Percentiles rank a stretch among this genome's conserved stretches.
These are phyloP conservation scores for Philonicus albiceps DNA, from an alignment of 2,888 invertebrate species.

Conservation along the genomic window DNA sequence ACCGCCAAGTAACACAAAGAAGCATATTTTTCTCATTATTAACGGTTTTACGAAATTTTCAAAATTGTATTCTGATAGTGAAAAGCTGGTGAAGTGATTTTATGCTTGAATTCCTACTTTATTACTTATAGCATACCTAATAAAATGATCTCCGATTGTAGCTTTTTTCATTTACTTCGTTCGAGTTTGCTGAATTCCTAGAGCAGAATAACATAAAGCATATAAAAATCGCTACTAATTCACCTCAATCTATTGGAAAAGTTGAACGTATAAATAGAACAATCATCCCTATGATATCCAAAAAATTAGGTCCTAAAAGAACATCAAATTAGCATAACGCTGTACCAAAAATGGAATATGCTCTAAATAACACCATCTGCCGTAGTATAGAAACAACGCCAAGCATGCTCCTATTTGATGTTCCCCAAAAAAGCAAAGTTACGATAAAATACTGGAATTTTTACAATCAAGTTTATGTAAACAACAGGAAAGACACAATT, in stretches of 20 bases:
- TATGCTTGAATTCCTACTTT: constrained; percentile 35
- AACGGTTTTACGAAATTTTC: constrained; percentile 53
- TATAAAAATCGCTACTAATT: not conserved
- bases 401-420: too few species aligned
- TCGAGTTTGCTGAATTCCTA: constrained; percentile 29
- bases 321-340: constrained; percentile 37
- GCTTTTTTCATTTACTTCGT: constrained; percentile 31
- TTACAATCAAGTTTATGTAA: not conserved
- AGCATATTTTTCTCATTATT: constrained; percentile 42
- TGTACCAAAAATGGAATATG: constrained; percentile 50
- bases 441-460: constrained; percentile 48
- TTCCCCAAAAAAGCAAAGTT: constrained; percentile 47
- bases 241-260: not conserved
- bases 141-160: constrained; percentile 41
- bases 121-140: constrained; percentile 14
- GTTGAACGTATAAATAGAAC: constrained; percentile 20
- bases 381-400: constrained; percentile 42
- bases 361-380: constrained; percentile 52
- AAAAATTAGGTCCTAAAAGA: constrained; percentile 21
- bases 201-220: constrained; percentile 18
- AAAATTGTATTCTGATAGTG: constrained; percentile 49
- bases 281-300: constrained; percentile 31
- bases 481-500: not conserved
- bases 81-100: constrained; percentile 21
- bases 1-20: constrained; percentile 53